Conservation (phyloP, 2,797 vertebrate genomes). For the Notolabrus celidotus region DNA sequence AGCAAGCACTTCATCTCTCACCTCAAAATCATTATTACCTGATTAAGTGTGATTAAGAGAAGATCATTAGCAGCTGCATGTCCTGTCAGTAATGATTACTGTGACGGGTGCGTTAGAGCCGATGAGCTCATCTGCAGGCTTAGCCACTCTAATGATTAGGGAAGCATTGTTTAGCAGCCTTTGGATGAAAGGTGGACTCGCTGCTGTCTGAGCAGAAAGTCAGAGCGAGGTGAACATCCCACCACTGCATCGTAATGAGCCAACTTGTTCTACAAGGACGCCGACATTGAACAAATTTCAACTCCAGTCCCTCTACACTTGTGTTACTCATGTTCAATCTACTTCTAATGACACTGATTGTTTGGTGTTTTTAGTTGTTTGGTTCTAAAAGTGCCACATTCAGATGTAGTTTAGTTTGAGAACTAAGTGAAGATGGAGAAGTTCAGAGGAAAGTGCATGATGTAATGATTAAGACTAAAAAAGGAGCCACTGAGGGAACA, state of each 20-base stretch:
- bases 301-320: conserved; percentile 36
- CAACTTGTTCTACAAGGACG: conserved; percentile 60
- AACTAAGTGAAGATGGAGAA: too few species aligned
- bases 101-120: conserved; percentile 80
- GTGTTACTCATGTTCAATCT: conserved; percentile 52
- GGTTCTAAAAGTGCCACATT: not conserved
- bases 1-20: conserved; percentile 77
- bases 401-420: not conserved
- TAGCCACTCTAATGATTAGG: conserved; percentile 68
- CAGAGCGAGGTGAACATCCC: conserved; percentile 61
- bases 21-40: conserved; percentile 87
- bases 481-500: not conserved
- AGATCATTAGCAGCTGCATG: conserved; percentile 89
- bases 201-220: conserved; percentile 56
- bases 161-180: conserved; percentile 80
- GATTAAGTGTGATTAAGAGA: conserved; percentile 89
- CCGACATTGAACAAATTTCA: conserved; percentile 70
- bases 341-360: conserved; percentile 14
- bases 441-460: not conserved
- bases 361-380: conserved; percentile 4
- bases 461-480: not conserved
- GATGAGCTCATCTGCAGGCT: conserved; percentile 69
- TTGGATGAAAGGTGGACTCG: conserved; percentile 57
- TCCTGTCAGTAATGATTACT: conserved; percentile 88
- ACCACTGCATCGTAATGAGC: conserved; percentile 62